Conservation (phyloP, 2,113 vertebrate species). For the Saimiri boliviensis region DNA sequence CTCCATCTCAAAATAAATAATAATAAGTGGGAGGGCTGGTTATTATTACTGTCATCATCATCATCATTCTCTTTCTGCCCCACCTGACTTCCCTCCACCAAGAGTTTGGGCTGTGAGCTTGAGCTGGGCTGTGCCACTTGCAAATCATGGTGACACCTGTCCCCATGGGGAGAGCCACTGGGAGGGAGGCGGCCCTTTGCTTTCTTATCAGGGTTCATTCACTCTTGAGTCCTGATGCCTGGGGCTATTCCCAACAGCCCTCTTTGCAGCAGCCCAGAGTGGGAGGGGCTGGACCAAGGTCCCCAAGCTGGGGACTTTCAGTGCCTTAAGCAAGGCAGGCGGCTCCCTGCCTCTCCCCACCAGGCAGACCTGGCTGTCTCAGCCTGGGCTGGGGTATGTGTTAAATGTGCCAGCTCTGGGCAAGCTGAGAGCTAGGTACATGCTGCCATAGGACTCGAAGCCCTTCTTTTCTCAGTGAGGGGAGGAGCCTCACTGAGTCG, state of each 20-base stretch:
- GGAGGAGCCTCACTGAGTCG: background rate
- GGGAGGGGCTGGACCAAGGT: background rate
- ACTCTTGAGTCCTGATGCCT: background rate
- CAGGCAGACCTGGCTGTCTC: background rate
- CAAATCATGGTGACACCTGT: background rate
- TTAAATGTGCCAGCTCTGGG: background rate
- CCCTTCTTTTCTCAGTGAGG: background rate
- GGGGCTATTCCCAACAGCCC: background rate
- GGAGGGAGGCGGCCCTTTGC: background rate
- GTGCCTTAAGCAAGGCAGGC: background rate
- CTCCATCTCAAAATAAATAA: too few species aligned
- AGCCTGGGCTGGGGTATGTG: background rate
- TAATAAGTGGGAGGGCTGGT: too few species aligned
- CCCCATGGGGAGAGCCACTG: rapidly evolving
- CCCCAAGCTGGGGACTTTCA: background rate
- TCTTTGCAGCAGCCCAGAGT: background rate
- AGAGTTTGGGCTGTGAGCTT: background rate
- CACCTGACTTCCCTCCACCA: background rate
- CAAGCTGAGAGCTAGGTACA: background rate
- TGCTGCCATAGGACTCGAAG: background rate
- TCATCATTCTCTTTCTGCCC: background rate
- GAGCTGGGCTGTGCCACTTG: background rate
- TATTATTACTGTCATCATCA: background rate
- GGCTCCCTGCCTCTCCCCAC: background rate
- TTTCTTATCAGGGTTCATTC: background rate